Percentiles rank a stretch among this genome's conserved stretches.
Conservation (phyloP, 1,140 invertebrate genomes). For the Meloidogyne exigua region DNA sequence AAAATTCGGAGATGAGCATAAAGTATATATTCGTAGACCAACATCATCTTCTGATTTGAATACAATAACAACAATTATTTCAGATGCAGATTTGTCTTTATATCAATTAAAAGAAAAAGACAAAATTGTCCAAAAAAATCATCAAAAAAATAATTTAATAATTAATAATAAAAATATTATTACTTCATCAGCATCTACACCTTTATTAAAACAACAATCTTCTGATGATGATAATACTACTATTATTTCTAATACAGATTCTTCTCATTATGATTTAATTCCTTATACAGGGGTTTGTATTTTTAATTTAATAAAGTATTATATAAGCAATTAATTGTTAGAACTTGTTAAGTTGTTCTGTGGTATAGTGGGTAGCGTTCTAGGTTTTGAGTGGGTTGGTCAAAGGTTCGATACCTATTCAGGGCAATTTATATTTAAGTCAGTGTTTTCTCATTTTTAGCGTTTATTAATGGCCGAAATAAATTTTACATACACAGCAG, state of each 20-base stretch:
- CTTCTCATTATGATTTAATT: conserved; percentile 54
- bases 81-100: neutral
- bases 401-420: too few species aligned
- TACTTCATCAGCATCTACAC: conserved; percentile 3
- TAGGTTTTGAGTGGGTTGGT: too few species aligned
- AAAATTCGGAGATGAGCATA: conserved; percentile 28
- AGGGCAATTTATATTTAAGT: too few species aligned
- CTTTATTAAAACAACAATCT: conserved; percentile 8
- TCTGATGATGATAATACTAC: conserved; percentile 25
- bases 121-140: neutral
- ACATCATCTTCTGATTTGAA: conserved; percentile 18
- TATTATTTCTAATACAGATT: conserved; percentile 8
- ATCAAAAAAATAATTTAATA: too few species aligned
- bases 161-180: neutral
- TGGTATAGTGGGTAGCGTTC: too few species aligned
- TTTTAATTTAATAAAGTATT: neutral
- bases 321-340: too few species aligned
- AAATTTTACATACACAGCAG: conserved; percentile 53
- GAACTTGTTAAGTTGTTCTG: too few species aligned
- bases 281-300: conserved; percentile 54
- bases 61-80: neutral
- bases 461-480: conserved; percentile 56
- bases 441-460: conserved; percentile 26
- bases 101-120: conserved; percentile 5
- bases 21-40: conserved; percentile 28